A percentile compares a stretch with the other conserved stretches of the same genome.
Conservation (phyloP, 2,888 invertebrate genomes). For the Ophion slaviceki region DNA sequence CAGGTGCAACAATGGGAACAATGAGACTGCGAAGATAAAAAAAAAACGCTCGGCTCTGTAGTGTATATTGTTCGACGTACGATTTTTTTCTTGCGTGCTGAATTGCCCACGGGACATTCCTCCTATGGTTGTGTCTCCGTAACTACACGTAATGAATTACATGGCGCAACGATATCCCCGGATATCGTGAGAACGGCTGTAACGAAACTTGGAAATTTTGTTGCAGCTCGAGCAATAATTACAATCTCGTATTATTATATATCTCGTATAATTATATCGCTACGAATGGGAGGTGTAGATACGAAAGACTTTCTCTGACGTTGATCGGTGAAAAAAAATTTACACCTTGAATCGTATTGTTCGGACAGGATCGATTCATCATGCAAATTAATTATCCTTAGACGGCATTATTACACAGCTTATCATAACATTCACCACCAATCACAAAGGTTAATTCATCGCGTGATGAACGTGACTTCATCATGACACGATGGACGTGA, state of each 20-base stretch:
- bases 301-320: background rate
- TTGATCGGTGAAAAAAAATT: background rate
- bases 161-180: constrained; percentile 21
- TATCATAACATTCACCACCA: too few relatives aligned
- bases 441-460: background rate
- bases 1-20: constrained; percentile 45
- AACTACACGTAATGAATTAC: constrained; percentile 55
- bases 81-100: constrained; percentile 38
- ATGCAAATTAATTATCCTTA: background rate
- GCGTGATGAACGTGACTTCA: background rate
- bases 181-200: constrained; percentile 54
- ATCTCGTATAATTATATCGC: constrained; percentile 13
- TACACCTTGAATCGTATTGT: background rate
- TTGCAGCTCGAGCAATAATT: constrained; percentile 13
- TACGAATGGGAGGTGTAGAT: background rate
- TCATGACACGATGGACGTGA: background rate
- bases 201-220: constrained; percentile 31
- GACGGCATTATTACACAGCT: too few relatives aligned
- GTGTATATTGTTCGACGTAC: constrained; percentile 35
- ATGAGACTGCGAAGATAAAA: constrained; percentile 52
- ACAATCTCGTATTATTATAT: background rate
- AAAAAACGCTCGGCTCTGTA: constrained; percentile 18
- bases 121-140: constrained; percentile 35
- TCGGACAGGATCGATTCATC: background rate
- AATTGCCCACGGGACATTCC: constrained; percentile 20